Evolutionary conservation across 1,140 invertebrate species (phyloP).

Genomic region (Drosophila melanogaster): DNA sequence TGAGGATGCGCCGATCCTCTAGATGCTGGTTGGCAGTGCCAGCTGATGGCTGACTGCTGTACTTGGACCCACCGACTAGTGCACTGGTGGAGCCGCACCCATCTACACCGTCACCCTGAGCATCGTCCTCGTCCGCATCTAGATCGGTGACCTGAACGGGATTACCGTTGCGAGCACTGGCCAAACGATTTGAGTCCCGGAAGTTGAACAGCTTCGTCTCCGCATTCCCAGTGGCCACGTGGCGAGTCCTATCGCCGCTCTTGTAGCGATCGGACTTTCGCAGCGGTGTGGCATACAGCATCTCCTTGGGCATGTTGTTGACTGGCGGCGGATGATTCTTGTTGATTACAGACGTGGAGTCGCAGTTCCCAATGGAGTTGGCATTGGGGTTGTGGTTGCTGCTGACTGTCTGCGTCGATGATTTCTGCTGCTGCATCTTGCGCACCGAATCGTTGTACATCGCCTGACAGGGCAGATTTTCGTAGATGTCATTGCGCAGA

Average conservation of each 20-base stretch:
- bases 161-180: conserved; percentile 72
- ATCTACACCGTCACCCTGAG: conserved; percentile 38
- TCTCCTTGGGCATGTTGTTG: conserved; percentile 78
- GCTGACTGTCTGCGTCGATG: conserved; percentile 42
- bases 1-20: conserved; percentile 82
- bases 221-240: conserved; percentile 15
- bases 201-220: conserved; percentile 73
- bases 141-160: conserved; percentile 72
- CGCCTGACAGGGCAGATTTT: conserved; percentile 83
- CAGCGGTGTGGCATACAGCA: conserved; percentile 82
- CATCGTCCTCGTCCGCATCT: conserved; percentile 72
- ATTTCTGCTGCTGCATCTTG: conserved; percentile 77
- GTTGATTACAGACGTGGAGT: conserved; percentile 45
- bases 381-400: conserved; percentile 74
- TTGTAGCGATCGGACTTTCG: conserved; percentile 84
- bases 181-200: conserved; percentile 69
- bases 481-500: conserved; percentile 84
- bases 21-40: conserved; percentile 71
- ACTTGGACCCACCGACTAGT: conserved; percentile 67
- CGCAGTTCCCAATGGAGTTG: conserved; percentile 65
- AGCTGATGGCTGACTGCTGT: conserved; percentile 46
- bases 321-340: conserved; percentile 34
- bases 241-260: conserved; percentile 74
- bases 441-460: conserved; percentile 84
- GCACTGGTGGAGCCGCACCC: conserved; percentile 70